Evolutionary conservation across 2,888 invertebrate species (phyloP), one percentile per base, ranked within the genome.

Genomic region (Drosophila mimetica): DNA sequence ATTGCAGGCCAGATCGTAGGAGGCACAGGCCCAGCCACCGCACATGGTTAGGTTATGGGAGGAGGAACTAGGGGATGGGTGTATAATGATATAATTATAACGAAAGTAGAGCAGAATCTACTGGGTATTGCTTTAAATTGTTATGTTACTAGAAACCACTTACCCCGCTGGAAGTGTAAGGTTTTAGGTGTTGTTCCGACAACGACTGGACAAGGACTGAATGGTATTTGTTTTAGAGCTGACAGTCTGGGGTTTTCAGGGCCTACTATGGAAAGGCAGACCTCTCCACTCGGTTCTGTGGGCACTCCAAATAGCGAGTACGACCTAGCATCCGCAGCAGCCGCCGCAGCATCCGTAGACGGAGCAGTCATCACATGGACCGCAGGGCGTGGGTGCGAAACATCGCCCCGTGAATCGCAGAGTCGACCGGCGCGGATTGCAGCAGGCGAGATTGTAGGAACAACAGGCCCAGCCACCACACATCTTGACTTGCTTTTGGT

Each of bases 391-490:
- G 8, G 88, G 84, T 1, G 64, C 22, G 11, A 79, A 74, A 16
- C 75, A 75, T 11, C 88, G 83, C 0, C 83, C 83, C 1, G 84
- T 79, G 25, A 50, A 84, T 4, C 83, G 84, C 52, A 88, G 54
- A 0, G 74, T 75, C 9, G 83, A 88, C 6, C 66, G 37, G 3
- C 51, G 77, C 16, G 75, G 77, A 60, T 83, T 77, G 75, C 63
- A 76, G 51, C 84, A 83, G 16, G 83, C 83, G 13, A 84, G 55
- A 5, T 13, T 25, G 22, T 86, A 84, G 7, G 84, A 75, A 2
- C 60, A 47, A 60, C 83, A 84, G 4, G 88, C 88, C 88, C 88
- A 84, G 3, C 83, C 83, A 20, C 83, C 83, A 16, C 83, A 83
- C 83, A 83, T 83, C 57, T 71, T 75, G 25, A 18, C 28, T 37